Evolutionary conservation across 2,888 invertebrate genomes (phyloP), one percentile per base, ranked within the genome.

Genomic region (Cerastis leucographa): DNA sequence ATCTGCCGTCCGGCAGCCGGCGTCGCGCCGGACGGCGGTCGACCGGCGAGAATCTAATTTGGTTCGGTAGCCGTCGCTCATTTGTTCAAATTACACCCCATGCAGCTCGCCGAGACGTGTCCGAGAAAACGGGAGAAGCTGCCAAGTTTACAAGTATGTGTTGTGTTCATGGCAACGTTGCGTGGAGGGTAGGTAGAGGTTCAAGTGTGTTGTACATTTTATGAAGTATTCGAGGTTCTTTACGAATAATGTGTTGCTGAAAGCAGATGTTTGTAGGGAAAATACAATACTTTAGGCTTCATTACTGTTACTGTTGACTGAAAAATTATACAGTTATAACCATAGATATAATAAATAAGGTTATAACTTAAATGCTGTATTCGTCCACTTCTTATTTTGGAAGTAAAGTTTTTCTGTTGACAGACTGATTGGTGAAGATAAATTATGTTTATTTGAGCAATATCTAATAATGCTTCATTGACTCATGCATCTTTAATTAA

Each of bases 31-130:
- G 61, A 61, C 87, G 89, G 87, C 89, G 85, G 86, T 83, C 86
- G 86, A 77, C 85, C 84, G 90, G 95, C 95, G 94, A 95, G 92
- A 97, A 97, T 97, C 97, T 97, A 97, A 97, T 97, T 97, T 97
- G 97, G 97, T 97, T 97, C 96, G 95, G 95, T 96, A 95, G 97
- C 96, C 96, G 94, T 95, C 95, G 97, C 97, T 97, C 97, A 97
- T 97, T 97, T 97, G 97, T 97, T 97, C 97, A 90, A 89, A 92
- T 92, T 92, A 92, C 90, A 88, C 88, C 89, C 89, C 88, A 79
- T 81, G 81, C 87, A 89, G 77, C 86, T 84, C 84, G 73, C 80
- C 71, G 87, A 90, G 91, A 91, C 91, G 89, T 87, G 90, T 82
- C 84, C 87, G 88, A 90, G 87, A 85, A 82, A 80, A 46, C 76